Evolutionary conservation across 1,140 invertebrate genomes (phyloP), one percentile per base, ranked within the genome.

Genomic region (Teleopsis dalmanni): DNA sequence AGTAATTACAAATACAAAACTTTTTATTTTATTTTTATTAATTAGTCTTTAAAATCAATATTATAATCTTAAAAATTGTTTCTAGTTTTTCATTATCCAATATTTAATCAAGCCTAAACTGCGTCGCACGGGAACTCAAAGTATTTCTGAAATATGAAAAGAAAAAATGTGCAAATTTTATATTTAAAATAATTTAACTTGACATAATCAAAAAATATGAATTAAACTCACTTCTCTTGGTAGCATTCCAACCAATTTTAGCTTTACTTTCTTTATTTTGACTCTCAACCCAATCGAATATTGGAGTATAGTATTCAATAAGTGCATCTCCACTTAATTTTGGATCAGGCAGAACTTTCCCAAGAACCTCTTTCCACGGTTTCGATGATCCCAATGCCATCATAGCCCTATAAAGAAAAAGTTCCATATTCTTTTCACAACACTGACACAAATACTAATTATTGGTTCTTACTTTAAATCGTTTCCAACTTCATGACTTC

Each of bases 301-400:
- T 60, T 4, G 72, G 71, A 14, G 65, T 48, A 55, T 71, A 73
- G 42, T 72, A 74, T 22, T 73, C 65, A 38, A 73, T 38, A 0
- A 73, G 22, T 0, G 68, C 63, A 42, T 57, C 26, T 33, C 62
- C 72, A 54, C 73, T 74, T 6, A 83, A 67, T 4, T 72, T 57
- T 1, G 52, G 52, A n/a, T 65, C 62, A 9, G 79, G 79, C 19
- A 83, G 54, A n/a, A 73, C 57, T 48, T 74, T 65, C 21, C 40
- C 41, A 50, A 84, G 59, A 0, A 75, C 74, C 16, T 80, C 73
- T 10, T 70, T 70, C 82, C 81, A 84, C 3, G 75, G 77, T 49
- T 72, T 69, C 0, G 77, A 77, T 0, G 69, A 67, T 3, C 82
- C 83, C 31, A 78, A 53, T 9, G 65, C 55, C 57, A 83, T 70